These are phyloP conservation scores for Esperia sulphurella DNA, from an alignment of 2,888 invertebrate species.

Conservation along the genomic window DNA sequence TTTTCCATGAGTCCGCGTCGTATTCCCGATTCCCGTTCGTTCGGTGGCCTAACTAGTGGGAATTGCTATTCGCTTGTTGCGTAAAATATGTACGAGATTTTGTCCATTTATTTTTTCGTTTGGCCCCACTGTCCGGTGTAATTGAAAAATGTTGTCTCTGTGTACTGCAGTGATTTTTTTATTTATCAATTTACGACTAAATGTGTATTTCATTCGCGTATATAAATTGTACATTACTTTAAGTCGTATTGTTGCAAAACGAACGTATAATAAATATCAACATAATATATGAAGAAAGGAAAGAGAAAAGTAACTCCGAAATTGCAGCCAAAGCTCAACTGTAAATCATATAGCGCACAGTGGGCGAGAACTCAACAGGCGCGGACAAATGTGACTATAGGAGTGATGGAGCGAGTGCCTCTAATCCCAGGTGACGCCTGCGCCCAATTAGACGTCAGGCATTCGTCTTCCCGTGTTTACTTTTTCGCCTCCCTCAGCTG, in stretches of 20 bases:
- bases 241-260: background rate
- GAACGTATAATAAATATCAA: too few relatives aligned
- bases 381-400: slow-evolving; percentile 59
- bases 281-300: too few relatives aligned
- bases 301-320: too few relatives aligned
- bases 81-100: slow-evolving; percentile 71
- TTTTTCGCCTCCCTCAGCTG: slow-evolving; percentile 34
- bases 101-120: slow-evolving; percentile 63
- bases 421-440: slow-evolving; percentile 63
- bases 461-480: slow-evolving; percentile 61
- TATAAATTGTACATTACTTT: too few relatives aligned
- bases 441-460: slow-evolving; percentile 69
- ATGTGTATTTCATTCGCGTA: background rate
- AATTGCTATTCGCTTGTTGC: slow-evolving; percentile 66
- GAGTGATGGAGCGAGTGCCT: slow-evolving; percentile 52
- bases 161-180: background rate
- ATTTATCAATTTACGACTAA: background rate
- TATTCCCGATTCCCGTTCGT: slow-evolving; percentile 44
- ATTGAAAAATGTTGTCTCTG: slow-evolving; percentile 56
- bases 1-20: slow-evolving; percentile 53
- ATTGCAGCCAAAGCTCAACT: slow-evolving; percentile 5
- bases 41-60: slow-evolving; percentile 60
- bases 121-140: slow-evolving; percentile 52
- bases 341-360: slow-evolving; percentile 22
- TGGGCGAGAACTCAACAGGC: slow-evolving; percentile 36